Percentiles rank a stretch among this genome's conserved stretches.
Evolutionary conservation across 2,888 invertebrate species (phyloP).

Genomic region (Zelleria hepariella): DNA sequence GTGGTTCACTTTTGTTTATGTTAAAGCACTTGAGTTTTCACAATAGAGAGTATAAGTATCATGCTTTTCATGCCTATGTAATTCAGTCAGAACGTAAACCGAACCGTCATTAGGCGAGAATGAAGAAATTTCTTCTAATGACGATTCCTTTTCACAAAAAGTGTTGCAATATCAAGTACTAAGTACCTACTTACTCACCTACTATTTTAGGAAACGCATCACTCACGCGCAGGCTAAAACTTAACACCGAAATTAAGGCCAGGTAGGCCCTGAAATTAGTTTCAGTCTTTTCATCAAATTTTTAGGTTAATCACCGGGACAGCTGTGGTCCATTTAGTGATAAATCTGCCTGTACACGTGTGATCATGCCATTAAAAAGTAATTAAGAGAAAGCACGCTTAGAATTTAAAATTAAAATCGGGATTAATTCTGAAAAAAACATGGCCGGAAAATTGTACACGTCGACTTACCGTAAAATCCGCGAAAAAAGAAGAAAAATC

Average conservation of each 20-base stretch:
- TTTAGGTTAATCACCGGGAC: constrained; percentile 1
- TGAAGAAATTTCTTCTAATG: too few species aligned
- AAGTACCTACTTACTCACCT: not conserved
- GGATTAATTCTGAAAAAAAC: not conserved
- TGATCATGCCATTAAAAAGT: not conserved
- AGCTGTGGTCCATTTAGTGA: not conserved
- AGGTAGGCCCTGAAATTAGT: not conserved
- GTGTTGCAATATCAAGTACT: not conserved
- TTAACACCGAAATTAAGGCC: not conserved
- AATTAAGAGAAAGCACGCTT: not conserved
- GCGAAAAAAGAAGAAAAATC: not conserved
- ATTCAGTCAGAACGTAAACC: too few species aligned
- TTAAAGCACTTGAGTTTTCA: not conserved
- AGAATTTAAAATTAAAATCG: constrained; percentile 1
- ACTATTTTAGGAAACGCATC: not conserved
- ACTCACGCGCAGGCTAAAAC: not conserved
- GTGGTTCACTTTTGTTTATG: not conserved
- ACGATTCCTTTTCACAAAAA: too few species aligned
- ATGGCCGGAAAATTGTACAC: not conserved
- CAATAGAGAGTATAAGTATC: not conserved
- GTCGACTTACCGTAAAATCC: not conserved
- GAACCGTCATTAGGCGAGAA: too few species aligned
- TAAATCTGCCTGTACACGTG: not conserved
- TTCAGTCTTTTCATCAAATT: not conserved
- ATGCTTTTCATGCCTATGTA: too few species aligned